Evolutionary conservation across 2,888 invertebrate genomes (phyloP).

Genomic region (Plutella xylostella): DNA sequence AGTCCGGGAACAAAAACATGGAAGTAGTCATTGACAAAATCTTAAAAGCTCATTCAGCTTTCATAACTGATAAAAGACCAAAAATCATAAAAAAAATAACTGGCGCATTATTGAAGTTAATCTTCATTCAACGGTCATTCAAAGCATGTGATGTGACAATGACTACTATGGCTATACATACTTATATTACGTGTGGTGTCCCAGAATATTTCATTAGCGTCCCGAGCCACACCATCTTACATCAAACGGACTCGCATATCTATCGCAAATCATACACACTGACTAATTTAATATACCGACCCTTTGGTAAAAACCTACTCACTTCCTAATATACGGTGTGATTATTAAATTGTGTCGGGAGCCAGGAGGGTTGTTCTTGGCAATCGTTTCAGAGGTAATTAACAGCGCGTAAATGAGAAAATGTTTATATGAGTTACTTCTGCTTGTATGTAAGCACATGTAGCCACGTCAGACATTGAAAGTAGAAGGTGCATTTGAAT

Average conservation of each 20-base stretch:
- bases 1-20: too few relatives aligned
- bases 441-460: too few relatives aligned
- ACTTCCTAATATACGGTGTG: slow-evolving; percentile 37
- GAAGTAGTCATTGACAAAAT: not conserved
- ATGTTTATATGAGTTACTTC: too few relatives aligned
- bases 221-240: slow-evolving; percentile 42
- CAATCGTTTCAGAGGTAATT: slow-evolving; percentile 10
- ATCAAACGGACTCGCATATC: slow-evolving; percentile 61
- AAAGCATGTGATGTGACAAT: too few relatives aligned
- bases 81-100: too few relatives aligned
- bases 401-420: slow-evolving; percentile 3
- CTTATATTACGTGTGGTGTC: slow-evolving; percentile 28
- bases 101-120: too few relatives aligned
- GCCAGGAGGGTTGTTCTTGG: slow-evolving; percentile 36
- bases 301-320: slow-evolving; percentile 48
- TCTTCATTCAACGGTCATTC: too few relatives aligned
- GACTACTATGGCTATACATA: not conserved
- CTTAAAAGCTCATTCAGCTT: too few relatives aligned
- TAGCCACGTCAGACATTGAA: too few relatives aligned
- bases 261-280: slow-evolving; percentile 24
- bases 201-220: slow-evolving; percentile 60
- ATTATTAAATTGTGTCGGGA: slow-evolving; percentile 48
- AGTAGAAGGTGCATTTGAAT: not conserved
- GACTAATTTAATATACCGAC: slow-evolving; percentile 60
- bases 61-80: too few relatives aligned